Base-by-base conservation (phyloP, 1,140 invertebrate genomes). In the Teleogryllus occipitalis region DNA sequence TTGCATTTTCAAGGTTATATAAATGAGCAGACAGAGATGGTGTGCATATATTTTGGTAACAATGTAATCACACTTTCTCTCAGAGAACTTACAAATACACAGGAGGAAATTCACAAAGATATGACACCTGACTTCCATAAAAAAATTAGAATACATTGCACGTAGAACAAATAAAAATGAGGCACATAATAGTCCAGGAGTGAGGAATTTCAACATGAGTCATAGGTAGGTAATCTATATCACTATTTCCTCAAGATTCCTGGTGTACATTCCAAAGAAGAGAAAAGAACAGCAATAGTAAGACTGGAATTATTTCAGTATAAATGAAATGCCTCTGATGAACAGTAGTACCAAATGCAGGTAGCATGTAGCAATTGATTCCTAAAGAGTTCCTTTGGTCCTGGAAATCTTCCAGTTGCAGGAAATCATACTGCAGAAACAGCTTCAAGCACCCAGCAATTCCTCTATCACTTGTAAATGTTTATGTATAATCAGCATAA, bases 311-410 rank as follows among this genome's bases (percentile, higher is more conserved):
- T 10, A 75, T 75, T 18, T 39, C 7, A 75, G n/a, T 21, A 18
- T 39, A 10, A 75, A 75, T 18, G 1, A 75, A 75, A 75, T 72
- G 14, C 65, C 65, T 72, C 65, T 2, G 27, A 75, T 75, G 14
- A 75, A 77, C 47, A 48, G 7, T 49, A 48, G 47, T 21, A 77
- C 47, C 76, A 77, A 48, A 77, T 77, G 76, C 76, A 77, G 76
- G 76, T 77, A 77, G 76, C 76, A 77, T 21, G 76, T 77, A 77
- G 76, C 76, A 77, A 21, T 48, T 54, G 54, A 77, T 54, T 54
- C 48, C 22, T 3, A 77, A 39, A 39, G 27, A 49, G 4, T 77
- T n/a, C n/a, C 10, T 10, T 47, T 77, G 76, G n/a, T 47, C 47
- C n/a, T 14, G 27, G 22, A 46, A 72, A 76, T 14, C 75, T 2